phyloP scores from a whole-genome alignment of 1,140 invertebrate species.

The Samia ricini region DNA sequence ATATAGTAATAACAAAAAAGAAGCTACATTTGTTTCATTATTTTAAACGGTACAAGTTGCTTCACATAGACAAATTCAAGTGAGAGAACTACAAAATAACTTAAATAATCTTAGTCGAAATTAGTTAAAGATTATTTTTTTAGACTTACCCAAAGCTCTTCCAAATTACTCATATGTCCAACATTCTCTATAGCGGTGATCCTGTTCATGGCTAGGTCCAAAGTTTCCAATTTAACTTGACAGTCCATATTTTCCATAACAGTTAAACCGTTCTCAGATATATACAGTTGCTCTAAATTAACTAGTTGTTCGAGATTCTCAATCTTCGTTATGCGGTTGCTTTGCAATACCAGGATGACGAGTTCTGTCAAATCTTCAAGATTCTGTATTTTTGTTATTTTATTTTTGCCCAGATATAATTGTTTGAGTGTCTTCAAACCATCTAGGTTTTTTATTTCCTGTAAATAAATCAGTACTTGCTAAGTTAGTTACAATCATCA shows the following conservation, averaged over 20 bases:
- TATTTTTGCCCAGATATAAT: slow-evolving; percentile 97
- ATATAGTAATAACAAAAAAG: too few species aligned
- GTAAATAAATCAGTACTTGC: slow-evolving; percentile 33
- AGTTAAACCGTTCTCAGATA: slow-evolving; percentile 96
- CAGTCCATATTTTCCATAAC: slow-evolving; percentile 85
- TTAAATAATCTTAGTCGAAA: too few species aligned
- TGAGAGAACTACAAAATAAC: too few species aligned
- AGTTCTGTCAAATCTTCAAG: slow-evolving; percentile 88
- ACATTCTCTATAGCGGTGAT: slow-evolving; percentile 91
- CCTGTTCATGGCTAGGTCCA: slow-evolving; percentile 95
- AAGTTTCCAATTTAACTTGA: slow-evolving; percentile 86
- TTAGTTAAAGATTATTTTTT: background rate
- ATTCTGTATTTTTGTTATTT: slow-evolving; percentile 94
- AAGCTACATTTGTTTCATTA: too few species aligned
- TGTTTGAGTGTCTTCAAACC: slow-evolving; percentile 85
- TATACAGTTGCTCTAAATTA: slow-evolving; percentile 92
- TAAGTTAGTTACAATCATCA: too few species aligned
- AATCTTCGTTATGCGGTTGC: slow-evolving; percentile 92
- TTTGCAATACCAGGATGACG: slow-evolving; percentile 92
- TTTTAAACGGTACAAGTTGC: too few species aligned
- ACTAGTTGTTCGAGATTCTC: slow-evolving; percentile 88
- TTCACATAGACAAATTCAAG: too few species aligned
- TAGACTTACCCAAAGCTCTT: slow-evolving; percentile 95
- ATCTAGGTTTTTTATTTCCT: slow-evolving; percentile 92
- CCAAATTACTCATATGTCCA: slow-evolving; percentile 84